Evolutionary conservation across 2,888 invertebrate species (phyloP).

Genomic region (Amiota mariae): DNA sequence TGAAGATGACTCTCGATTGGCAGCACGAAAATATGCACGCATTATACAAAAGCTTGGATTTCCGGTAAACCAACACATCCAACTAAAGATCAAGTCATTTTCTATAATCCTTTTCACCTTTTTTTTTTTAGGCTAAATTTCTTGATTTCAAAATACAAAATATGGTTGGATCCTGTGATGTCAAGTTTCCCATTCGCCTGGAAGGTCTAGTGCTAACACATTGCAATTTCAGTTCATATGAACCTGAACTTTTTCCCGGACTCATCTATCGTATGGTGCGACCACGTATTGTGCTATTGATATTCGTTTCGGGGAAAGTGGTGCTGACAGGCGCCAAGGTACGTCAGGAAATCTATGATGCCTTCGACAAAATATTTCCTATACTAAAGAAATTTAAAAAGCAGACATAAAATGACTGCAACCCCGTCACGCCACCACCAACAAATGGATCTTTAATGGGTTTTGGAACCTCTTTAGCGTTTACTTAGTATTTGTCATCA

Average conservation of each 20-base stretch:
- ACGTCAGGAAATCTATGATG: conserved; percentile 91
- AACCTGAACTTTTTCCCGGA: conserved; percentile 98
- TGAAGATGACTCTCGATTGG: conserved; percentile 85
- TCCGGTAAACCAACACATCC: conserved; percentile 74
- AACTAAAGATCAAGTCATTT: background rate
- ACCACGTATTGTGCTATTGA: conserved; percentile 95
- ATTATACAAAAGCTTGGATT: conserved; percentile 90
- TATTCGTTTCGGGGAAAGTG: conserved; percentile 99
- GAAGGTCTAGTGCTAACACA: conserved; percentile 84
- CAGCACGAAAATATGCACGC: conserved; percentile 87
- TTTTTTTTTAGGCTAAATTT: conserved; percentile 80
- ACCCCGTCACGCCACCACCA: background rate
- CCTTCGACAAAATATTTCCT: conserved; percentile 96
- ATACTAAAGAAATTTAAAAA: conserved; percentile 97
- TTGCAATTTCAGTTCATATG: conserved; percentile 89
- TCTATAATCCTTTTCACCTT: background rate
- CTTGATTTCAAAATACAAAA: conserved; percentile 88
- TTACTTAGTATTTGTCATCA: conserved; percentile 17
- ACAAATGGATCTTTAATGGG: background rate
- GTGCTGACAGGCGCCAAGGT: conserved; percentile 98
- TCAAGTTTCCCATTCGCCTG: conserved; percentile 83
- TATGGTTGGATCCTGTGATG: conserved; percentile 86
- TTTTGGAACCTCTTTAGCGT: background rate
- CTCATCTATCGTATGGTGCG: conserved; percentile 98
- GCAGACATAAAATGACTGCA: conserved; percentile 74